A percentile compares a stretch with the other conserved stretches of the same genome.
phyloP scores from a whole-genome alignment of 2,113 vertebrate genomes.

The Chrysemys picta region DNA sequence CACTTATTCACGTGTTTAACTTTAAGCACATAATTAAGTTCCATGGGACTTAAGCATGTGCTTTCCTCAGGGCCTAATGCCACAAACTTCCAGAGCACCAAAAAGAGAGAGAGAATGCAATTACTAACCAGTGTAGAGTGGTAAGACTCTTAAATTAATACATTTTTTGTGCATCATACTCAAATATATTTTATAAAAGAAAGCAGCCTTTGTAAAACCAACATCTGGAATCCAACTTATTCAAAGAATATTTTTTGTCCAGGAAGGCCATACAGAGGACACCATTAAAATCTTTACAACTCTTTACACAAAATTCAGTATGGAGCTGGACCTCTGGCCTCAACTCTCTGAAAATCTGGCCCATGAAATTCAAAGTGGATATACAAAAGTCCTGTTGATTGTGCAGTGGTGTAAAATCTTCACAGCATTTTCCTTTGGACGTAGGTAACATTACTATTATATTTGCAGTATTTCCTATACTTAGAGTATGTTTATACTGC shows the following conservation, averaged over 20 bases:
- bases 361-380: not conserved
- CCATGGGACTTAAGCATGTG: not conserved
- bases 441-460: not conserved
- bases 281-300: not conserved
- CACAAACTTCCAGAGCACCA: conserved; percentile 31
- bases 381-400: not conserved
- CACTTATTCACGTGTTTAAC: conserved; percentile 14
- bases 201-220: conserved; percentile 21
- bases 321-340: not conserved
- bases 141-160: not conserved
- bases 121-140: conserved; percentile 36
- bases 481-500: not conserved
- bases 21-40: not conserved
- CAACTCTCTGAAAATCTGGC: not conserved
- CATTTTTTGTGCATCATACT: conserved; percentile 33
- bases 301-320: not conserved
- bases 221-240: conserved; percentile 8
- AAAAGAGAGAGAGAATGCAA: conserved; percentile 50
- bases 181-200: conserved; percentile 41
- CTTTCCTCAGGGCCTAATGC: conserved; percentile 53
- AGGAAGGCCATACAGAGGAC: not conserved
- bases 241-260: conserved; percentile 17
- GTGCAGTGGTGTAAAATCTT: not conserved
- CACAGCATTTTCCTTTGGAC: not conserved
- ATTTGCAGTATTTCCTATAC: not conserved